Evolutionary conservation across 1,140 invertebrate genomes (phyloP), one percentile per base, ranked within the genome.

Genomic region (Onthophagus taurus): DNA sequence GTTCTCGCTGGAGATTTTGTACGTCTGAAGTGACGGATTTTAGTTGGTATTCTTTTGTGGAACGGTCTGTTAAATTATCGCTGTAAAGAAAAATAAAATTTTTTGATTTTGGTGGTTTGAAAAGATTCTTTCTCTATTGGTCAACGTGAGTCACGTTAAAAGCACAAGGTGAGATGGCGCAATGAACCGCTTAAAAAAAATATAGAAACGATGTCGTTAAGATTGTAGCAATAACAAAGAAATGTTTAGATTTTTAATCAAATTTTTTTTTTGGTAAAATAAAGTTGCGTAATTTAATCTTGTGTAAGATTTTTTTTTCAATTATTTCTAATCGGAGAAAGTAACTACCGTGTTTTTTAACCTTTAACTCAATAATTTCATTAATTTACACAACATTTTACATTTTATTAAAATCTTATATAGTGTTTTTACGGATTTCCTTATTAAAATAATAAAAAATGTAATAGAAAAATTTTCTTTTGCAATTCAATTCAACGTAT

Each of bases 1-100:
- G 34, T 42, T 54, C 52, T 33, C 44, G 24, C 18, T 48, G 41
- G 8, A 59, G 31, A 19, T 44, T 49, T n/a, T 14, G n/a, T 5
- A 54, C 16, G 37, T 59, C 57, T 12, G 38, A 24, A 9, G 42
- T 37, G 14, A 24, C 34, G 36, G 31, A 45, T 13, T 42, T 50
- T 13, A 59, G 21, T 30, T 38, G 18, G 20, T 43, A 37, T 16
- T 55, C 51, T 33, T 44, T 47, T 26, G 45, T 21, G 12, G 42
- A 31, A 24, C n/a, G 21, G 11, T 53, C 51, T 36, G 51, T 53
- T 1, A 47, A 5, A 5, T 36, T 35, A 17, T 29, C 17, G 18
- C 45, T 50, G 33, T 18, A 53, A 53, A 35, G 41, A 17, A 29
- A 36, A 34, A 34, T 13, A 12, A 7, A 34, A 9, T 33, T 33